These are phyloP conservation scores for Opisthocomus hoazin DNA, from an alignment of 2,113 vertebrate genomes.

Conservation along the genomic window DNA sequence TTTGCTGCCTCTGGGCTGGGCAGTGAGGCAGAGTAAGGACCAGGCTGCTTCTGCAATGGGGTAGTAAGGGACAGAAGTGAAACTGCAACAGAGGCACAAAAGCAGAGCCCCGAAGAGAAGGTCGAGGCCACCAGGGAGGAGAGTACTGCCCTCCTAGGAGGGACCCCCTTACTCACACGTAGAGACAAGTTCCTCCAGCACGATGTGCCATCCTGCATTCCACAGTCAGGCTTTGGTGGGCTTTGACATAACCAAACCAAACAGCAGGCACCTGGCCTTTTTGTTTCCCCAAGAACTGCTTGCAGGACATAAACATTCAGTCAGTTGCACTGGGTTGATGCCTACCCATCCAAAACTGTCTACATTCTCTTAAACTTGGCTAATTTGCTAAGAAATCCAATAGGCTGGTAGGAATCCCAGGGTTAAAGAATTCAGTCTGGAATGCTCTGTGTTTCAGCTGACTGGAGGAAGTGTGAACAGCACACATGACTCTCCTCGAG, in stretches of 20 bases:
- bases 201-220: not conserved
- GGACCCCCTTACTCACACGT: not conserved
- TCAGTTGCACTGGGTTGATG: not conserved
- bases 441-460: not conserved
- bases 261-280: not conserved
- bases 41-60: not conserved
- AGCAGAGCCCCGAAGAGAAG: not conserved
- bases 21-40: not conserved
- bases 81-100: not conserved
- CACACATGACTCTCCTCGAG: fast-evolving
- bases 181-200: not conserved
- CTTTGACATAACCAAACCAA: not conserved
- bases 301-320: not conserved
- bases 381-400: not conserved
- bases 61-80: not conserved
- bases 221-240: not conserved
- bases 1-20: not conserved
- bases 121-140: not conserved
- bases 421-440: not conserved
- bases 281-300: not conserved
- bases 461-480: not conserved
- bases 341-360: not conserved
- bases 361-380: not conserved
- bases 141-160: not conserved
- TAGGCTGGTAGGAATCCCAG: not conserved